phyloP scores from a whole-genome alignment of 2,888 invertebrate species.

The Liposcelis brunnea region DNA sequence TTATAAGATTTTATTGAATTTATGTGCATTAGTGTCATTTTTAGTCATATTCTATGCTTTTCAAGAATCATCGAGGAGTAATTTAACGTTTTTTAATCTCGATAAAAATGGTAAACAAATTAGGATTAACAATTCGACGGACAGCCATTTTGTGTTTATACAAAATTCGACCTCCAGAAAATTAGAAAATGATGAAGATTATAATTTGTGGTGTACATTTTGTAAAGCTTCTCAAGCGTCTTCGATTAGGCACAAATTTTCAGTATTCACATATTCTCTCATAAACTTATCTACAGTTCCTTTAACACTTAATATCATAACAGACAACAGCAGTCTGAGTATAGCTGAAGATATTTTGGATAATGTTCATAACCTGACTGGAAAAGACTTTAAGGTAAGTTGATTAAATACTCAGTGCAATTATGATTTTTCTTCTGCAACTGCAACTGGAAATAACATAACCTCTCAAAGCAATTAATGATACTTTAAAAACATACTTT shows the following conservation, averaged over 20 bases:
- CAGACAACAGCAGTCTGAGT: slow-evolving; percentile 37
- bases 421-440: too few relatives aligned
- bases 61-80: slow-evolving; percentile 21
- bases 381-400: slow-evolving; percentile 28
- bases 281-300: slow-evolving; percentile 31
- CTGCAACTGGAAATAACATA: too few relatives aligned
- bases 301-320: slow-evolving; percentile 41
- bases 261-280: slow-evolving; percentile 32
- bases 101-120: slow-evolving; percentile 17
- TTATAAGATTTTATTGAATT: slow-evolving; percentile 12
- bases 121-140: slow-evolving; percentile 17
- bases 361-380: slow-evolving; percentile 23
- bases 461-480: slow-evolving; percentile 24
- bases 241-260: slow-evolving; percentile 33
- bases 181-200: slow-evolving; percentile 17
- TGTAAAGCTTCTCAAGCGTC: slow-evolving; percentile 35
- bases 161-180: neutral
- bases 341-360: slow-evolving; percentile 34
- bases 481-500: slow-evolving; percentile 5
- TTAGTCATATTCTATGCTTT: slow-evolving; percentile 24
- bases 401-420: too few relatives aligned
- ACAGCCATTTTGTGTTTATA: neutral
- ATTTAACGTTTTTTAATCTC: slow-evolving; percentile 16
- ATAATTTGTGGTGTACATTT: slow-evolving; percentile 39
- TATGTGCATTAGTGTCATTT: slow-evolving; percentile 14